Evolutionary conservation across 2,113 vertebrate species (phyloP).

Genomic region (Serinus canaria): DNA sequence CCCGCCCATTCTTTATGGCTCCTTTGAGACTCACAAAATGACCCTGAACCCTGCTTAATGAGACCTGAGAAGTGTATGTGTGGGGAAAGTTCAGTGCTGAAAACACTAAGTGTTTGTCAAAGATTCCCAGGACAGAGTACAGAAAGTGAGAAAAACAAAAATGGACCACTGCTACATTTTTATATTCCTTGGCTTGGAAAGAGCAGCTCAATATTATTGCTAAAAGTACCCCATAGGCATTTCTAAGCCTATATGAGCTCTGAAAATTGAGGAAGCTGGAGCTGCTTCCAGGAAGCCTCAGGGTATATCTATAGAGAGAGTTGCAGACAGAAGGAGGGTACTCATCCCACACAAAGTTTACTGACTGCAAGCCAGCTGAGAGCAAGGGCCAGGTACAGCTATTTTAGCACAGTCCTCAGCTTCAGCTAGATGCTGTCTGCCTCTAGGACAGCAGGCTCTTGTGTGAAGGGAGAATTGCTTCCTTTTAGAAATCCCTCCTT

Average conservation of each 20-base stretch:
- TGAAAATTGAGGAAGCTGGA: conserved; percentile 4
- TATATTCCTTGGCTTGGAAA: neutral
- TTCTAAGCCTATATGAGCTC: neutral
- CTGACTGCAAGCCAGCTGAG: neutral
- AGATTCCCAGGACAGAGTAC: neutral
- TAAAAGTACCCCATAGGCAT: neutral
- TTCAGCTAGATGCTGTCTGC: neutral
- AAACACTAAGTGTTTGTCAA: neutral
- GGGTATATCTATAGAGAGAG: neutral
- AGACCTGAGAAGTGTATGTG: neutral
- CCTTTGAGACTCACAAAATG: neutral
- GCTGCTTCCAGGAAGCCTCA: neutral
- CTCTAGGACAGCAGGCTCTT: neutral
- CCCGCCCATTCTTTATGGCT: neutral
- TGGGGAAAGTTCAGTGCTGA: neutral
- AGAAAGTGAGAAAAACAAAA: neutral
- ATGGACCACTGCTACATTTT: neutral
- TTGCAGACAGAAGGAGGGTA: neutral
- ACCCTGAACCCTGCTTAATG: neutral
- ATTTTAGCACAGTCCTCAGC: neutral
- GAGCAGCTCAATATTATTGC: neutral
- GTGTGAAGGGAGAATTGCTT: neutral
- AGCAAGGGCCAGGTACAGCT: conserved; percentile 5
- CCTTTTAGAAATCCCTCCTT: neutral
- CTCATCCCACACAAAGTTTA: neutral